Conservation (phyloP, 2,888 invertebrate species). For the Ennomos erosarius region DNA sequence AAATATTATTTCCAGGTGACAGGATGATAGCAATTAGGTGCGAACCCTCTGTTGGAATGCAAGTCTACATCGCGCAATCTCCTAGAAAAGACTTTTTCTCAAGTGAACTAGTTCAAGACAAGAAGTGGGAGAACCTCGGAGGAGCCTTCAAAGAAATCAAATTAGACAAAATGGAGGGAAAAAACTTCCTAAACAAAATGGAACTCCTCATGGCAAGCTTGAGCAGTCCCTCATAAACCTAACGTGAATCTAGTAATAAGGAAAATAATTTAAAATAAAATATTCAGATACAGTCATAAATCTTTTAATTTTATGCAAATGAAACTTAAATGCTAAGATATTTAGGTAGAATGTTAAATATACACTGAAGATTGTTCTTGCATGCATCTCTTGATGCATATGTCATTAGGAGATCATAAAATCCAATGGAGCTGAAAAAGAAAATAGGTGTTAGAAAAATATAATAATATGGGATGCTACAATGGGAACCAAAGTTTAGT, state of each 20-base stretch:
- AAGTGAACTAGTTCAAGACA: conserved; percentile 93
- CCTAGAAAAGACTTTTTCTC: conserved; percentile 95
- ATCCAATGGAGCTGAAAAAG: conserved; percentile 74
- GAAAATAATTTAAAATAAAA: conserved; percentile 42
- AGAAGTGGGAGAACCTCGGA: conserved; percentile 97
- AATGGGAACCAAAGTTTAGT: too few species aligned
- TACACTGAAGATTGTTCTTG: conserved; percentile 84
- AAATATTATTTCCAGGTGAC: conserved; percentile 76
- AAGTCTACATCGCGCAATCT: conserved; percentile 95
- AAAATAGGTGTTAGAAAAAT: conserved; percentile 28
- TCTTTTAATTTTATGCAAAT: conserved; percentile 66
- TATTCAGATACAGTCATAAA: conserved; percentile 37
- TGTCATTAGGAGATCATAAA: conserved; percentile 63
- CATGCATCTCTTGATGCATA: conserved; percentile 66
- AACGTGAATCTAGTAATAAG: conserved; percentile 43
- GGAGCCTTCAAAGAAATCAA: conserved; percentile 95
- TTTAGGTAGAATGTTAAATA: conserved; percentile 83
- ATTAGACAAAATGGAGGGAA: conserved; percentile 97
- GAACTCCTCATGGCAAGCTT: conserved; percentile 97
- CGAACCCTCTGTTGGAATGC: conserved; percentile 94
- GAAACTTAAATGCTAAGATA: conserved; percentile 77
- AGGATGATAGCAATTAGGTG: conserved; percentile 95
- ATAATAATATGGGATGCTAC: background rate
- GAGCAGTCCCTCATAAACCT: conserved; percentile 86
- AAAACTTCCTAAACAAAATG: conserved; percentile 98